Evolutionary conservation across 2,888 invertebrate species (phyloP).

Genomic region (Psococerastis gibbosa): DNA sequence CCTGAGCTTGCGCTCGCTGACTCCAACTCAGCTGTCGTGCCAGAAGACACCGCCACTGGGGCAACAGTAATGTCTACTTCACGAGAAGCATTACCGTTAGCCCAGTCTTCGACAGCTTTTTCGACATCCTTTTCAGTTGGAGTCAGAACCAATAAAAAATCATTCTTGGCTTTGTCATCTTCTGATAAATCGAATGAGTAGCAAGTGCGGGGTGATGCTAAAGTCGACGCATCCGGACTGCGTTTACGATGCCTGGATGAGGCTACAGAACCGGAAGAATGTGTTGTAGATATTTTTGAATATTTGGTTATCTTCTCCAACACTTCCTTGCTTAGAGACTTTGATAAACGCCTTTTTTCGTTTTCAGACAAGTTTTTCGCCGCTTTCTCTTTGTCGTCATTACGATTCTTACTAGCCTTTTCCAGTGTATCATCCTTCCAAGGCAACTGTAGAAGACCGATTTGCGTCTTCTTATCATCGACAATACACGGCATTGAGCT

Average conservation of each 20-base stretch:
- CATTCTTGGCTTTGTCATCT: slow-evolving; percentile 24
- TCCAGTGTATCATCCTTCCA: slow-evolving; percentile 11
- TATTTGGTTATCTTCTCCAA: slow-evolving; percentile 38
- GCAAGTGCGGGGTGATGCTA: slow-evolving; percentile 28
- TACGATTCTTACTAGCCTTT: slow-evolving; percentile 12
- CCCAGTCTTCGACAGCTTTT: slow-evolving; percentile 28
- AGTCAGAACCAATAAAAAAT: slow-evolving; percentile 29
- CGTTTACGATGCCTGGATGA: slow-evolving; percentile 29
- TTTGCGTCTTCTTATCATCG: slow-evolving; percentile 10
- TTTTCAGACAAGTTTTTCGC: slow-evolving; percentile 34
- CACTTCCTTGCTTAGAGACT: slow-evolving; percentile 52
- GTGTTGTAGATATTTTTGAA: slow-evolving; percentile 23
- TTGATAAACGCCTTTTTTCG: slow-evolving; percentile 52
- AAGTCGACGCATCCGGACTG: slow-evolving; percentile 20
- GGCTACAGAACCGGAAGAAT: slow-evolving; percentile 40
- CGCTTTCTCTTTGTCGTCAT: slow-evolving; percentile 7
- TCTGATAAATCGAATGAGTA: slow-evolving; percentile 29
- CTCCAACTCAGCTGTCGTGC: slow-evolving; percentile 19
- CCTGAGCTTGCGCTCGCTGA: slow-evolving; percentile 45
- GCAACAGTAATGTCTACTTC: not conserved
- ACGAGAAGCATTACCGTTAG: slow-evolving; percentile 21
- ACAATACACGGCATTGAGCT: slow-evolving; percentile 27
- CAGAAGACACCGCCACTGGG: not conserved
- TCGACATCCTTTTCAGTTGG: slow-evolving; percentile 24
- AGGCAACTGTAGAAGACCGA: slow-evolving; percentile 1